These are phyloP conservation scores for Cerceris rybyensis DNA, from an alignment of 2,888 invertebrate species.

Conservation along the genomic window DNA sequence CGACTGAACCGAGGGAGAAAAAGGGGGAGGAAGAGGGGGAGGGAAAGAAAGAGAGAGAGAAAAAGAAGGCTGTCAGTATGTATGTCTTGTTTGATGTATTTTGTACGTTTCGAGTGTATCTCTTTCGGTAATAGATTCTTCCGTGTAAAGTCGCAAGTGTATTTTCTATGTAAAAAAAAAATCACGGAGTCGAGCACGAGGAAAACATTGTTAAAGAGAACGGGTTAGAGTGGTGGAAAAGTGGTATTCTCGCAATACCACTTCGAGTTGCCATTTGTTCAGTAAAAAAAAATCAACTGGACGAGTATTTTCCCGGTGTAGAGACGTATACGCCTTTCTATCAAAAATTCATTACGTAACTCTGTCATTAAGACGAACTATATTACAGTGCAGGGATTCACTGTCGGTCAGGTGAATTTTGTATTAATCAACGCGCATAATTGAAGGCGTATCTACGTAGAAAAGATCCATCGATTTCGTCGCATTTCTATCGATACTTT, in stretches of 20 bases:
- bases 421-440: neutral
- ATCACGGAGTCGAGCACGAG: too few species aligned
- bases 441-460: neutral
- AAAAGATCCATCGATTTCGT: neutral
- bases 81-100: too few species aligned
- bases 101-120: too few species aligned
- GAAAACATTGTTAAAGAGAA: too few species aligned
- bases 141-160: too few species aligned
- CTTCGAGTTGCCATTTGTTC: too few species aligned
- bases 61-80: too few species aligned
- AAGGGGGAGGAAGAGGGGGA: neutral
- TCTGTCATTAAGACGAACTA: slow-evolving; percentile 12
- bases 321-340: neutral
- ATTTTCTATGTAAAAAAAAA: too few species aligned
- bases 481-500: slow-evolving; percentile 2
- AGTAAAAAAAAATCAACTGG: too few species aligned
- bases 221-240: too few species aligned
- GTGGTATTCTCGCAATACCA: too few species aligned
- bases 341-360: slow-evolving; percentile 49
- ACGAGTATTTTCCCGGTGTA: neutral
- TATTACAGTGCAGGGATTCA: slow-evolving; percentile 18
- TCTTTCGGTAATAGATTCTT: too few species aligned
- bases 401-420: slow-evolving; percentile 28
- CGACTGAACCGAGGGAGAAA: slow-evolving; percentile 5
- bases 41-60: neutral